Base-by-base conservation (phyloP, 2,888 invertebrate species). In the Embidobia sp. region DNA sequence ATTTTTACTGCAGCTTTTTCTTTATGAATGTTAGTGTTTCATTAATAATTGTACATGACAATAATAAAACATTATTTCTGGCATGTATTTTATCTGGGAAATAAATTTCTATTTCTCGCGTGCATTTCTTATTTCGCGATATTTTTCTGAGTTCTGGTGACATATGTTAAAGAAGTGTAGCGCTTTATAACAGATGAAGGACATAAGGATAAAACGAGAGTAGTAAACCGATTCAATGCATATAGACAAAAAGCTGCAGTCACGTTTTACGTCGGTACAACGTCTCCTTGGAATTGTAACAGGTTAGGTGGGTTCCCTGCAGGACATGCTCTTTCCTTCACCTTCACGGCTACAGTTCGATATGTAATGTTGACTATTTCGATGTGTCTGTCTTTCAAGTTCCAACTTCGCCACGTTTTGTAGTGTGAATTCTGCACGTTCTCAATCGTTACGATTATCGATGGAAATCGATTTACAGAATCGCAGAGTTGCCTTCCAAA, bases 201-300 rank as follows among this genome's bases (percentile, higher is more conserved):
- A 27, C 35, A 31, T 49, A 49, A 73, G 22, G 49, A 57, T 63
- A 57, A 69, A 76, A 76, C 33, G 33, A 16, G 22, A 61, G 44
- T 44, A 76, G 69, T 64, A 57, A 69, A 76, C 44, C 49, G 53
- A 19, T 37, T 63, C 57, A 26, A 57, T 57, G 76, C 37, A 44
- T 55, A 51, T 49, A 69, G 75, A 51, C 46, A 70, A 70, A 59
- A 70, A 63, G 64, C 19, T 57, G 29, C 51, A 57, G 57, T 63
- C 76, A 76, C 76, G 55, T 75, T 35, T 61, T 33, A 48, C 46
- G 61, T 37, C 7, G 44, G 35, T 15, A 63, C 53, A 42, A 40
- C 33, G 63, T 69, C 75, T 57, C 75, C 2, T 18, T 48, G 75
- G 75, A 75, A 75, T 75, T 75, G 75, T 63, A 69, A 64, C 57